Conservation (phyloP, 2,797 vertebrate species). For the Propithecus perrieri region DNA sequence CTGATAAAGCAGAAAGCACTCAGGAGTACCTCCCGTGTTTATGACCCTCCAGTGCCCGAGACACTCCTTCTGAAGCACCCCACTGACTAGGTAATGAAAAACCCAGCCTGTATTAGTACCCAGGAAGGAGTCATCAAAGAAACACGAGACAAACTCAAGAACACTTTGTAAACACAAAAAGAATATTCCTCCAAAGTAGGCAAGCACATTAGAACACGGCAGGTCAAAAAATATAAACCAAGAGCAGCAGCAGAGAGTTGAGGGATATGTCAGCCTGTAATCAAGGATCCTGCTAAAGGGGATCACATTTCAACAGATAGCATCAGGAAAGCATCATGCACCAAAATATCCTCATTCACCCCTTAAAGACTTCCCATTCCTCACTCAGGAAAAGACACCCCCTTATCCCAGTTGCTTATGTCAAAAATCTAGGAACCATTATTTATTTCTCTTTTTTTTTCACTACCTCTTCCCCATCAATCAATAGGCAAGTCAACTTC, state of each 20-base stretch:
- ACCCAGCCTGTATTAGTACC: background rate
- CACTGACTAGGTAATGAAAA: background rate
- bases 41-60: background rate
- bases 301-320: background rate
- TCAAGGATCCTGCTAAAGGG: background rate
- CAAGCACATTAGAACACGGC: background rate
- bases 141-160: background rate
- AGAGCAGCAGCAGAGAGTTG: background rate
- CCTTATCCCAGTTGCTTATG: background rate
- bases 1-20: background rate
- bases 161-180: constrained; percentile 38
- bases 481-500: background rate
- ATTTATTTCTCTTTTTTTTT: constrained; percentile 28
- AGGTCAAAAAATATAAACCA: background rate
- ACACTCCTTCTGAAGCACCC: background rate
- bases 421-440: background rate
- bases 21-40: background rate
- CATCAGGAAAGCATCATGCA: background rate
- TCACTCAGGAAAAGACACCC: background rate
- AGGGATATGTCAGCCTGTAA: background rate
- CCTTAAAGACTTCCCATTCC: background rate
- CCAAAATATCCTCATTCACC: background rate
- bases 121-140: background rate
- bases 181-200: constrained; percentile 26
- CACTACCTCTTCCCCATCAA: no score